Base-by-base conservation (phyloP, 2,888 invertebrate genomes). In the Trilocha varians region DNA sequence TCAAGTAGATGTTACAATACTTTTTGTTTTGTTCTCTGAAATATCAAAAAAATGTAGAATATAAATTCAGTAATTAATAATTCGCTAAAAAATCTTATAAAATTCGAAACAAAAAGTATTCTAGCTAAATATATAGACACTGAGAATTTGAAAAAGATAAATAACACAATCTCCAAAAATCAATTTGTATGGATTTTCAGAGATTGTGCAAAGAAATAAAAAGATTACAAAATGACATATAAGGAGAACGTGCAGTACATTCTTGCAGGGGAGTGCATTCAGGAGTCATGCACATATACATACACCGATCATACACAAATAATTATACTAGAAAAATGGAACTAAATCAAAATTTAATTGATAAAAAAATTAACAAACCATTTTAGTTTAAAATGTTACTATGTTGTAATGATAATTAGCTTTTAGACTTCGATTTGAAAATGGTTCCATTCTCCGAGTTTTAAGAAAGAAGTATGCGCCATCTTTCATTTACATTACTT, bases 201-300 rank as follows among this genome's bases (percentile, higher is more conserved):
- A 67, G 60, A 60, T 62, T 59, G 65, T 65, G 53, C 59, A 62
- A 58, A 56, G 58, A 60, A 64, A 65, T 59, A 66, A 74, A 71
- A 71, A 64, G 66, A 55, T 61, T 55, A 55, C 49, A 56, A 52
- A 59, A 61, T 67, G 60, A 58, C 65, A 65, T 54, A 68, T 65
- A 64, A 68, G 60, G 67, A 65, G 53, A 70, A 70, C 84, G 84
- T 84, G 84, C 84, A 83, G 59, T 56, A 80, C 84, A 84, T 79
- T 83, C 83, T 75, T 72, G 73, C 74, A 68, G 70, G 79, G 73
- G 54, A 72, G 80, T 83, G 83, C 84, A 84, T 82, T 83, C 80
- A 63, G 83, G 82, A 75, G 47, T 60, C 84, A 84, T 84, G 84
- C 84, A 82, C 84, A 73, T 71, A 60, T 69, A 78, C 75, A 76